phyloP scores from a whole-genome alignment of 2,113 vertebrate species.

The Hemichromis elongatus region DNA sequence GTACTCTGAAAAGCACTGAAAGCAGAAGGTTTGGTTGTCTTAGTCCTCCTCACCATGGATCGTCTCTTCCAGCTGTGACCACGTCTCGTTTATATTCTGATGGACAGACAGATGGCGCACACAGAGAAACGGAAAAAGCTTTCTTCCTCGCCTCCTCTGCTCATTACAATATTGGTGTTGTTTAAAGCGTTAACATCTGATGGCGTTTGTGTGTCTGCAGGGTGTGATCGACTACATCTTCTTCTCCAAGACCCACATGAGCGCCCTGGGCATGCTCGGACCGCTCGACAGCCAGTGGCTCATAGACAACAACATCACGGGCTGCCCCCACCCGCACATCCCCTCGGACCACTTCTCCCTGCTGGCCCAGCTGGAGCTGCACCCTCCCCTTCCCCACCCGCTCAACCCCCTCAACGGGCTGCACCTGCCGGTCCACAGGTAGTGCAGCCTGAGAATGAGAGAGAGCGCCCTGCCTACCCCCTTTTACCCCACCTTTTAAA shows the following conservation, averaged over 20 bases:
- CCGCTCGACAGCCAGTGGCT: slow-evolving; percentile 98
- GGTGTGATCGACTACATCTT: slow-evolving; percentile 99
- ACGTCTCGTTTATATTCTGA: neutral
- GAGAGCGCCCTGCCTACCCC: slow-evolving; percentile 71
- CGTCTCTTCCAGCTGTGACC: neutral
- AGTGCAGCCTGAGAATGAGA: slow-evolving; percentile 70
- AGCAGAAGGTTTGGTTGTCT: neutral
- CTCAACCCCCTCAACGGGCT: slow-evolving; percentile 88
- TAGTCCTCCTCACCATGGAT: fast-evolving
- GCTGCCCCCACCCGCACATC: slow-evolving; percentile 98
- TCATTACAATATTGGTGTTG: neutral
- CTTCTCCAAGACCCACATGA: slow-evolving; percentile 98
- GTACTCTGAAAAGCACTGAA: neutral
- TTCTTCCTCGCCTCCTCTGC: neutral
- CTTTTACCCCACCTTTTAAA: slow-evolving; percentile 37
- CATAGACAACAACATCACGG: slow-evolving; percentile 95
- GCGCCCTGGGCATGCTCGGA: slow-evolving; percentile 90
- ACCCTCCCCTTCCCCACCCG: slow-evolving; percentile 76
- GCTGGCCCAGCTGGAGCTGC: slow-evolving; percentile 97
- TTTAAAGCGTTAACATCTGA: neutral
- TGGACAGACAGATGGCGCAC: neutral
- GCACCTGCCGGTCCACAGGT: slow-evolving; percentile 91
- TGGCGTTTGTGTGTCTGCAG: slow-evolving; percentile 55
- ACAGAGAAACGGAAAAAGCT: neutral
- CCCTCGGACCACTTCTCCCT: slow-evolving; percentile 99